These are phyloP conservation scores for Struthio camelus DNA, from an alignment of 2,113 vertebrate species.

Conservation along the genomic window DNA sequence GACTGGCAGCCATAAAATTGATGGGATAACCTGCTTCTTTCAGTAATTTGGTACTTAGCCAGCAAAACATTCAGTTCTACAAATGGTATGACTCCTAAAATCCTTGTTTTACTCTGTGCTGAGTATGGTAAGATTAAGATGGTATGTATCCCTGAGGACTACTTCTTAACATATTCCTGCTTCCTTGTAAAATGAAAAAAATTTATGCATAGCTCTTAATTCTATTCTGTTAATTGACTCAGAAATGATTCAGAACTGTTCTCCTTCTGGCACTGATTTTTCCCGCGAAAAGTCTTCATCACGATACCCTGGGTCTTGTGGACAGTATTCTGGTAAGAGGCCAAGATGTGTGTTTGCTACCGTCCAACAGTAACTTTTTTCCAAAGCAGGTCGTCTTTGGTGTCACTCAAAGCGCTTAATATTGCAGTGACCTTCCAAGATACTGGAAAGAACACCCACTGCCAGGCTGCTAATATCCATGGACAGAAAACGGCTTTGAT, in stretches of 20 bases:
- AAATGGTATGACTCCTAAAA: not conserved
- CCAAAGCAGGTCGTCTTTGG: not conserved
- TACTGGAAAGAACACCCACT: not conserved
- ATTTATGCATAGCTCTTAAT: not conserved
- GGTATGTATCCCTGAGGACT: accelerated
- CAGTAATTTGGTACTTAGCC: not conserved
- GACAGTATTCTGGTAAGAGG: not conserved
- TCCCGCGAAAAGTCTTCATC: not conserved
- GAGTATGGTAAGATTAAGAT: not conserved
- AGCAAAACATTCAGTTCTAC: not conserved
- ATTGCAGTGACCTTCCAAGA: not conserved
- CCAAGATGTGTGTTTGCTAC: not conserved
- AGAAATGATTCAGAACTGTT: not conserved
- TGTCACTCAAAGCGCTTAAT: not conserved
- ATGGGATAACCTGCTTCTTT: not conserved
- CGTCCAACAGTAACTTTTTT: not conserved
- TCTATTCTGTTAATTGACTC: not conserved
- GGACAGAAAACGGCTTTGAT: not conserved
- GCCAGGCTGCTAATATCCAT: not conserved
- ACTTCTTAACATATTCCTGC: not conserved
- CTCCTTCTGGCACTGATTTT: not conserved
- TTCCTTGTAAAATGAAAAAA: not conserved
- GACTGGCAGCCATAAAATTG: not conserved
- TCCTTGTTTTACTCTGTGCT: not conserved
- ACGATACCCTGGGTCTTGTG: not conserved